Conservation (phyloP, 2,797 vertebrate species). For the Myotis pilosus region DNA sequence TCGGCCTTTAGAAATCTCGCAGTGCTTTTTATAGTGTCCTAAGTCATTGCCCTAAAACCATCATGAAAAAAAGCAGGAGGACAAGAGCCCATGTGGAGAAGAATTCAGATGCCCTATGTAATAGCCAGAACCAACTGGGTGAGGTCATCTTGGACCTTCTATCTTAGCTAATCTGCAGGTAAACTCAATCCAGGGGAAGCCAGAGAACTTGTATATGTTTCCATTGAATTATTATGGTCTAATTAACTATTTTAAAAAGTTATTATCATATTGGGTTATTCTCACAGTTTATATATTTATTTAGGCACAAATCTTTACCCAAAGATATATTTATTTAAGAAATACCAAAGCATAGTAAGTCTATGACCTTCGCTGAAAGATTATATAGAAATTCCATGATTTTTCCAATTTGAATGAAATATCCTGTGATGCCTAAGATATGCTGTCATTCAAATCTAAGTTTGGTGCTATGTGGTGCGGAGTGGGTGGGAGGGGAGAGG, state of each 20-base stretch:
- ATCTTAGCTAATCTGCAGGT: not conserved
- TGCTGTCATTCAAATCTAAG: not conserved
- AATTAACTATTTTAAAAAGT: not conserved
- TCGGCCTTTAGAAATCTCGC: not conserved
- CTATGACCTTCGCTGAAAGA: not conserved
- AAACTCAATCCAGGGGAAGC: not conserved
- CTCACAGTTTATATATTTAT: not conserved
- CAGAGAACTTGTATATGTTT: not conserved
- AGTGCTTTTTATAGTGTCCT: not conserved
- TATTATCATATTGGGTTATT: not conserved
- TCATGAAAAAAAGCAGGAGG: not conserved
- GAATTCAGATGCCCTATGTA: not conserved
- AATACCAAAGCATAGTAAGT: not conserved
- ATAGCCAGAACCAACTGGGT: not conserved
- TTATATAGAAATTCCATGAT: not conserved
- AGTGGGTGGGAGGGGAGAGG: not conserved
- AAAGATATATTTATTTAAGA: not conserved
- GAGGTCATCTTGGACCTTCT: not conserved
- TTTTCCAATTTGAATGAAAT: conserved; percentile 8
- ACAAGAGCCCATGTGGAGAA: not conserved
- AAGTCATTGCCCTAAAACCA: not conserved
- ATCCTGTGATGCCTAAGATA: not conserved
- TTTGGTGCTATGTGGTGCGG: too few species aligned
- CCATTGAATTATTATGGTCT: not conserved
- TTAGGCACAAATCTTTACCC: not conserved